phyloP scores from a whole-genome alignment of 2,797 vertebrate genomes.

The Sorex maritimensis region DNA sequence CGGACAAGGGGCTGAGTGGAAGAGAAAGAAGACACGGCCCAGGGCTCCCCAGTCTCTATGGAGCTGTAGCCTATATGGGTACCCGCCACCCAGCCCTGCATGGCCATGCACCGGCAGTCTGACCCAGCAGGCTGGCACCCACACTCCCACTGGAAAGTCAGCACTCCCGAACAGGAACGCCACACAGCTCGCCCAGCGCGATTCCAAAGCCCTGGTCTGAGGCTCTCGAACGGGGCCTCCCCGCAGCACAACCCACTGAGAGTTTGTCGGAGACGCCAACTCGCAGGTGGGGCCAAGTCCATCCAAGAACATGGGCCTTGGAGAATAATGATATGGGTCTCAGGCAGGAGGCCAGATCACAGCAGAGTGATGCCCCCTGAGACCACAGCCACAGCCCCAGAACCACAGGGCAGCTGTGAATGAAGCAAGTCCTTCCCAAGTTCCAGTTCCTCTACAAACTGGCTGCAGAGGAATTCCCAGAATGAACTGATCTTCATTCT shows the following conservation, averaged over 20 bases:
- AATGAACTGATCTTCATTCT: background rate
- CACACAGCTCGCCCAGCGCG: fast-evolving
- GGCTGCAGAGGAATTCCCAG: background rate
- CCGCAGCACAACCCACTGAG: background rate
- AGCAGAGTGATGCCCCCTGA: no score
- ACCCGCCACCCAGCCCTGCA: no score
- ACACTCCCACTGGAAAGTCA: background rate
- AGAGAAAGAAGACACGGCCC: background rate
- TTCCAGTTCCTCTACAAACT: background rate
- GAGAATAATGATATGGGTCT: background rate
- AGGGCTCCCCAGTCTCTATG: no score
- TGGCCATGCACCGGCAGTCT: no score
- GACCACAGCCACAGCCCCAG: background rate
- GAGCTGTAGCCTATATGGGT: background rate
- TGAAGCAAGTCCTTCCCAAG: background rate
- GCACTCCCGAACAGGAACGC: background rate
- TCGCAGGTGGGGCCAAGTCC: background rate
- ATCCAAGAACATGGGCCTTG: no score
- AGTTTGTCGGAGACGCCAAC: background rate
- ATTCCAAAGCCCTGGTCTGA: no score
- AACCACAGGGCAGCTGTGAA: background rate
- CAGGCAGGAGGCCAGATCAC: background rate
- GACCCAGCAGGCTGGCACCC: no score
- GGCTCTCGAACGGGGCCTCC: background rate
- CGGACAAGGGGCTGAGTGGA: no score